Percentiles rank a stretch among this genome's conserved stretches.
Conservation (phyloP, 2,113 vertebrate species). For the Gila orcuttii region DNA sequence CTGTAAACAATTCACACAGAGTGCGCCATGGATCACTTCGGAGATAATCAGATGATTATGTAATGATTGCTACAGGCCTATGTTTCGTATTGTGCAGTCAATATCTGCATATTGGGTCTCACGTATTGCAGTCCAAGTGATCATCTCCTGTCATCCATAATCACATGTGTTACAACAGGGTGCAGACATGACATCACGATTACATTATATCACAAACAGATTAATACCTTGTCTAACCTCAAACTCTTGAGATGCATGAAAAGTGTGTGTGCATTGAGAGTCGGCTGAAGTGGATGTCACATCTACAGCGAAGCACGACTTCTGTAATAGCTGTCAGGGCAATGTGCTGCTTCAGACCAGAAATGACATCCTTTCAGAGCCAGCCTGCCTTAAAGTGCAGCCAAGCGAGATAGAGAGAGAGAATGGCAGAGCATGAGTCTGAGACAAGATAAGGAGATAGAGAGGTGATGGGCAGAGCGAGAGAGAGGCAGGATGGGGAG, state of each 20-base stretch:
- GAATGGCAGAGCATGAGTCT: constrained; percentile 39
- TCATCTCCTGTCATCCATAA: neutral
- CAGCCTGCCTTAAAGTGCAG: constrained; percentile 58
- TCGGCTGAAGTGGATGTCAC: constrained; percentile 34
- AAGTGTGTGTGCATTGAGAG: constrained; percentile 20
- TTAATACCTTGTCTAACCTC: constrained; percentile 14
- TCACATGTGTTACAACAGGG: neutral
- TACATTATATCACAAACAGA: neutral
- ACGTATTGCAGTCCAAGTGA: neutral
- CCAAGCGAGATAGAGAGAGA: constrained; percentile 59
- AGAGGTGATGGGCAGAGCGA: constrained; percentile 11
- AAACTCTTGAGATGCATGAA: constrained; percentile 16
- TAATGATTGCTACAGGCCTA: neutral
- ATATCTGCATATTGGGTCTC: neutral
- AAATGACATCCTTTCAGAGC: constrained; percentile 65
- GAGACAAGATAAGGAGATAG: constrained; percentile 53
- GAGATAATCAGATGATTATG: neutral
- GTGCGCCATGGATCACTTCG: neutral
- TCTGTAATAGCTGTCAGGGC: constrained; percentile 50
- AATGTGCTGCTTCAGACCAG: constrained; percentile 63
- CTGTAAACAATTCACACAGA: neutral
- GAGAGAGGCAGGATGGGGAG: constrained; percentile 34
- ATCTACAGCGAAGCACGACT: constrained; percentile 43
- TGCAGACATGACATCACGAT: neutral
- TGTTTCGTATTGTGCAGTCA: neutral